A percentile compares a stretch with the other conserved stretches of the same genome.
Conservation (phyloP, 1,140 invertebrate species). For the Calycopis cecrops region DNA sequence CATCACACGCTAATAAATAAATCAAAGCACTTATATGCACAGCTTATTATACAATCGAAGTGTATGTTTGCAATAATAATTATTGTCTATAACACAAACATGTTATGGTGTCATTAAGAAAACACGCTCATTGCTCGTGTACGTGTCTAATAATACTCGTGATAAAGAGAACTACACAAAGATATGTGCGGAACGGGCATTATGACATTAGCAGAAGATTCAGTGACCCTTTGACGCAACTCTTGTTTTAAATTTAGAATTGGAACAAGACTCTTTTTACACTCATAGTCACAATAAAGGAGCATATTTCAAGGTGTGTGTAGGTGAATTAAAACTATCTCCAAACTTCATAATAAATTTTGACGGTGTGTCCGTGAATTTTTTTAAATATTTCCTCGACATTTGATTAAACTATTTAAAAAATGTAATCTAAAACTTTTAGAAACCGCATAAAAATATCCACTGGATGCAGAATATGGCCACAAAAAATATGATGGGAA, state of each 20-base stretch:
- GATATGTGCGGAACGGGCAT: background rate
- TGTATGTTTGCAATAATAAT: conserved; percentile 11
- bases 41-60: conserved; percentile 1
- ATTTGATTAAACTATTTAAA: too few relatives aligned
- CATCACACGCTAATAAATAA: too few relatives aligned
- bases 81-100: conserved; percentile 10
- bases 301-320: too few relatives aligned
- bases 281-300: too few relatives aligned
- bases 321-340: too few relatives aligned
- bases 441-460: too few relatives aligned
- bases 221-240: conserved; percentile 8
- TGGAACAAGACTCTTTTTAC: background rate
- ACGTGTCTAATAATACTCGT: conserved; percentile 2
- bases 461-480: too few relatives aligned
- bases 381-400: too few relatives aligned
- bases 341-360: too few relatives aligned
- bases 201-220: background rate
- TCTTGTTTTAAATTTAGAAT: background rate
- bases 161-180: background rate
- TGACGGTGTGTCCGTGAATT: too few relatives aligned
- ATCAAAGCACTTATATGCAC: background rate
- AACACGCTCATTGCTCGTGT: background rate
- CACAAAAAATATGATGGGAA: too few relatives aligned
- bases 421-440: too few relatives aligned
- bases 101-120: conserved; percentile 7